Percentiles rank a stretch among this genome's conserved stretches.
phyloP scores from a whole-genome alignment of 2,888 invertebrate species.

The Epicampocera succincta region DNA sequence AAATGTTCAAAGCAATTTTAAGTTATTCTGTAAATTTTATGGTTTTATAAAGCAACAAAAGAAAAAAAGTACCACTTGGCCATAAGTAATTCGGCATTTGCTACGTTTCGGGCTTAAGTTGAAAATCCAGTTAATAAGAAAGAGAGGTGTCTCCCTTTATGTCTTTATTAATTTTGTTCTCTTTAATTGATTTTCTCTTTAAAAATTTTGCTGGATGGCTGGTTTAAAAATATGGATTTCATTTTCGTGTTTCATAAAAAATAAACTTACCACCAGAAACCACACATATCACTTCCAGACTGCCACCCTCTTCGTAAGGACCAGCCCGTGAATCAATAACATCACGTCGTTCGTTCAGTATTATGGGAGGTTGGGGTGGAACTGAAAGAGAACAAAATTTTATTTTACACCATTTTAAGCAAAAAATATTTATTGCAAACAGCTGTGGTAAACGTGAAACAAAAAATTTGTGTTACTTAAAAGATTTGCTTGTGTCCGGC shows the following conservation, averaged over 20 bases:
- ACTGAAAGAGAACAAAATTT: slow-evolving; percentile 82
- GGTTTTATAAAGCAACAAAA: too few species aligned
- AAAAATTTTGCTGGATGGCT: slow-evolving; percentile 26
- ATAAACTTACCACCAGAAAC: slow-evolving; percentile 86
- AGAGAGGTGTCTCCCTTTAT: too few species aligned
- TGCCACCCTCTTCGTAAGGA: slow-evolving; percentile 87
- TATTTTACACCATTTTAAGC: slow-evolving; percentile 22
- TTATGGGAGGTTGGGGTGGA: slow-evolving; percentile 87
- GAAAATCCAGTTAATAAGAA: too few species aligned
- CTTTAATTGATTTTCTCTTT: not conserved
- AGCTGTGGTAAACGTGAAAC: too few species aligned
- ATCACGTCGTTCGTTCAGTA: slow-evolving; percentile 86
- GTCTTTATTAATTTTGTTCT: too few species aligned
- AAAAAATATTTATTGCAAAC: too few species aligned
- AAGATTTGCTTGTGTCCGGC: too few species aligned
- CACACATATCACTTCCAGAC: slow-evolving; percentile 87
- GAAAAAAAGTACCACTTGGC: too few species aligned
- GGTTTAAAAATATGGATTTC: not conserved
- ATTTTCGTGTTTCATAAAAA: not conserved
- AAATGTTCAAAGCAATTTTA: not conserved
- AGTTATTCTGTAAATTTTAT: slow-evolving; percentile 11
- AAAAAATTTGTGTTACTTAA: too few species aligned
- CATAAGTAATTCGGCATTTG: too few species aligned
- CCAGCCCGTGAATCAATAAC: slow-evolving; percentile 85
- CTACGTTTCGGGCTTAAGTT: too few species aligned